Evolutionary conservation across 2,797 vertebrate species (phyloP), one percentile per base, ranked within the genome.

Genomic region (Pseudochromis fuscus): DNA sequence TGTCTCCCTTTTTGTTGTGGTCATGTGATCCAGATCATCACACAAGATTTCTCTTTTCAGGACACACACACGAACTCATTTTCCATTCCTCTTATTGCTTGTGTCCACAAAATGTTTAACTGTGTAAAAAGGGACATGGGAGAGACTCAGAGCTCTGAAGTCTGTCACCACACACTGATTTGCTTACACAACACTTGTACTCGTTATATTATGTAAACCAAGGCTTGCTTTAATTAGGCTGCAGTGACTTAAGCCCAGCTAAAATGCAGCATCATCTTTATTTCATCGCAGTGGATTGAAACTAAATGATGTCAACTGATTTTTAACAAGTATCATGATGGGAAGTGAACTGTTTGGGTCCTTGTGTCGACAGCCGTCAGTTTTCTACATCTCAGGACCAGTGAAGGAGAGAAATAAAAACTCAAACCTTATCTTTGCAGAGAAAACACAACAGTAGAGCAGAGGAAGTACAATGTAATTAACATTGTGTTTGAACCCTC

Each of bases 221-320:
- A 10, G 40, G 30, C 21, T n/a, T 51, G 40, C 56, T 73, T 81
- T 73, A 78, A 65, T 82, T 60, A 70, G 19, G 59, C 42, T 24
- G 53, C 28, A 19, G 56, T 1, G 16, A 21, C 58, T 66, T 53
- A 10, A 21, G 55, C 31, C 27, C 4, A 18, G 18, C 48, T 21
- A 18, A 53, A 38, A 56, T 24, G 42, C 46, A 80, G 67, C 58
- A 13, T 30, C 28, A 49, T 49, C 66, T 31, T 57, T n/a, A 15
- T 33, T 24, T 21, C 69, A 30, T 5, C 30, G 30, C 30, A 8
- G n/a, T n/a, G n/a, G n/a, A n/a, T n/a, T n/a, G n/a, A n/a, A n/a
- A n/a, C n/a, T n/a, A 15, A 9, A 16, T 15, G 3, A 19, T 25
- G 33, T 56, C 16, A 8, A 16, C n/a, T 52, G 3, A 49, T 53